Evolutionary conservation across 2,113 vertebrate species (phyloP), one percentile per base, ranked within the genome.

Genomic region (Callipepla squamata): DNA sequence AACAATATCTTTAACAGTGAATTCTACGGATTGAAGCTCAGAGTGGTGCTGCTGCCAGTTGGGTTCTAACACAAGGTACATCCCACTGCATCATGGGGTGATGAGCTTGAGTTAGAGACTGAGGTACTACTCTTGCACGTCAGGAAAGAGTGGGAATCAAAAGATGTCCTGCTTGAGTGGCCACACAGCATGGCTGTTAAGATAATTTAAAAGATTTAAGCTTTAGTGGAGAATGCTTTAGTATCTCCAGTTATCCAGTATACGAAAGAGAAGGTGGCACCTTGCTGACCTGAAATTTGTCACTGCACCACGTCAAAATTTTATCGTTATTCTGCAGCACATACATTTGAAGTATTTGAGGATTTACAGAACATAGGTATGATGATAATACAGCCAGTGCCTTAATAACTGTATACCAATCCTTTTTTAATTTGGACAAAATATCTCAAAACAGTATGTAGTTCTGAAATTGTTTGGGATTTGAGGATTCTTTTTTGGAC

Each of bases 401-500:
- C 36, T 78, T 81, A 17, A 36, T 42, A 28, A n/a, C 17, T 44
- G 6, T 32, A 48, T 28, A 3, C 9, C 5, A 65, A 61, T 36
- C 3, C 3, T 30, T 73, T 87, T 76, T 73, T 7, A 63, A 30
- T 76, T 59, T 30, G 53, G 32, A 80, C 7, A 45, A 83, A 65
- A 5, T 73, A 32, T 5, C 3, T 22, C 16, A 63, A 57, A 83
- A 61, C 68, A 34, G 7, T n/a, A 20, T 16, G 11, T 4, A 18
- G 2, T 61, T 47, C 69, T 6, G 36, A 7, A 82, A 62, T 14
- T 16, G 22, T n/a, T 77, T 32, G 7, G 18, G 9, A 26, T 90
- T 75, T 69, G 32, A 32, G 53, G 4, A 63, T 53, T 72, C 28
- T 44, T 85, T 16, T 83, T 70, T 30, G 4, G 0, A 0, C 1